These are phyloP conservation scores for Pecten maximus DNA, from an alignment of 2,888 invertebrate genomes.

Conservation along the genomic window DNA sequence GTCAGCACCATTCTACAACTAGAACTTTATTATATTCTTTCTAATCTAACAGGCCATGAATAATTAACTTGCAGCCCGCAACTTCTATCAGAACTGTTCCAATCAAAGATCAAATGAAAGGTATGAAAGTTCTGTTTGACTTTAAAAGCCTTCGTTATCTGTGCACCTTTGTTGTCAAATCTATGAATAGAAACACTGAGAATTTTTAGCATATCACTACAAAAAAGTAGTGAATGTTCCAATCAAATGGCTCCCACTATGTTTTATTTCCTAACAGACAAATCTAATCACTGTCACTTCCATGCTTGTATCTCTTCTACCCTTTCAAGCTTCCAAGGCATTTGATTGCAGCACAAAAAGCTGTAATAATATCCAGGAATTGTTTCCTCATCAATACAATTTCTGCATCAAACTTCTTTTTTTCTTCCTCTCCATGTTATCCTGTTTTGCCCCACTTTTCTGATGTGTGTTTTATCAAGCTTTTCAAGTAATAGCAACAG, in stretches of 20 bases:
- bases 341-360: neutral
- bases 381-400: neutral
- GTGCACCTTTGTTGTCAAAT: neutral
- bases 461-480: conserved; percentile 24
- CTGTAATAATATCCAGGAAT: conserved; percentile 1
- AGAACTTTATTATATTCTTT: neutral
- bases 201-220: neutral
- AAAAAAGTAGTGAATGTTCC: no score
- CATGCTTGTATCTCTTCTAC: neutral
- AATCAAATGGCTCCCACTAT: neutral
- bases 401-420: neutral
- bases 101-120: neutral
- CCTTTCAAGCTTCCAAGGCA: conserved; percentile 1
- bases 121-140: neutral
- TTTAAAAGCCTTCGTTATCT: conserved; percentile 1
- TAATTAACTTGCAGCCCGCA: neutral
- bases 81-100: neutral
- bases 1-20: neutral
- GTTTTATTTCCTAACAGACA: neutral
- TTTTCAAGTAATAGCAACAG: conserved; percentile 32
- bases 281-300: neutral
- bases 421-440: neutral
- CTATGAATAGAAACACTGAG: neutral
- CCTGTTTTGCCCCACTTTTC: neutral
- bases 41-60: neutral